Percentiles rank a stretch among this genome's conserved stretches.
Evolutionary conservation across 2,797 vertebrate genomes (phyloP).

Genomic region (Cossypha heuglini): DNA sequence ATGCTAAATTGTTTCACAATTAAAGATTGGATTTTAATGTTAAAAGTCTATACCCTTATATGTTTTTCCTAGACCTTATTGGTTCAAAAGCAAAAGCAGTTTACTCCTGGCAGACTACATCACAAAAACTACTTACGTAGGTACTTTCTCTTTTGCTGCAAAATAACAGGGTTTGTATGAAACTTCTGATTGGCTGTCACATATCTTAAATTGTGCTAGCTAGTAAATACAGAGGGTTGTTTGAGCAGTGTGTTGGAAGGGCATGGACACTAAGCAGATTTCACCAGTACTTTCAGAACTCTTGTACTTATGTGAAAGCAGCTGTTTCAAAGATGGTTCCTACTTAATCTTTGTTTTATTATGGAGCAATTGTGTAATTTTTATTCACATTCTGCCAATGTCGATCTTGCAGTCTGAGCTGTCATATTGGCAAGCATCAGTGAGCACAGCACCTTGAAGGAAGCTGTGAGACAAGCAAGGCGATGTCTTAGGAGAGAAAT

Average conservation of each 20-base stretch:
- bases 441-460: neutral
- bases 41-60: accelerated
- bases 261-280: neutral
- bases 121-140: accelerated
- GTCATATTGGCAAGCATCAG: accelerated
- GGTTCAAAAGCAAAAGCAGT: neutral
- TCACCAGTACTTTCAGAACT: neutral
- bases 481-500: neutral
- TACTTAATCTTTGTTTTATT: neutral
- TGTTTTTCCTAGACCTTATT: neutral
- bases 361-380: neutral
- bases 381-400: neutral
- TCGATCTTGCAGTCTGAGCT: accelerated
- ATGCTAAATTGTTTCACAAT: neutral
- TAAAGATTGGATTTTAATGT: neutral
- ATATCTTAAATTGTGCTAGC: neutral
- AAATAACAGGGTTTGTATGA: neutral
- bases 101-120: neutral
- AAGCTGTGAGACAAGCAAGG: neutral
- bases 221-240: neutral
- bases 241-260: neutral
- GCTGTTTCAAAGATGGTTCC: neutral
- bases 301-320: neutral
- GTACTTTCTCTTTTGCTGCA: neutral
- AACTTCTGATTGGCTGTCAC: neutral